Evolutionary conservation across 2,888 invertebrate genomes (phyloP).

Genomic region (Acanthacorydalis orientalis): DNA sequence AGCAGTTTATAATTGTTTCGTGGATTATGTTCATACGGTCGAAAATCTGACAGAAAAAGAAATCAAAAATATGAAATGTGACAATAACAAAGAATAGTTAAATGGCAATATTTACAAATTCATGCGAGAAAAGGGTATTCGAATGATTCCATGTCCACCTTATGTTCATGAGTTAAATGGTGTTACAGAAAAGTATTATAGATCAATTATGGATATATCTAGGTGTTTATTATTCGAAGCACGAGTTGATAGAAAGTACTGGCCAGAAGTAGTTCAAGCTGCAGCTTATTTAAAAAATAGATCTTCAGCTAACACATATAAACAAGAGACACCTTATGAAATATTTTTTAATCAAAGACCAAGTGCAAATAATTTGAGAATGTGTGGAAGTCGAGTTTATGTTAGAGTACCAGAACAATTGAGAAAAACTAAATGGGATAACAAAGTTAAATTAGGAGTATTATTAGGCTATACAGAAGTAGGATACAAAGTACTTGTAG

Average conservation of each 20-base stretch:
- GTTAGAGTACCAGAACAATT: too few species aligned
- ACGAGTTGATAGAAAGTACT: constrained; percentile 8
- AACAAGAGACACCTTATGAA: too few species aligned
- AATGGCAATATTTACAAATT: constrained; percentile 10
- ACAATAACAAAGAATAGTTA: constrained; percentile 7
- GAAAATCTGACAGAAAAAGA: constrained; percentile 7
- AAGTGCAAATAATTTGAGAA: too few species aligned
- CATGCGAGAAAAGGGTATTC: constrained; percentile 10
- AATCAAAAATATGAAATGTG: constrained; percentile 5
- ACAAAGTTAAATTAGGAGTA: too few species aligned
- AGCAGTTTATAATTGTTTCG: constrained; percentile 2
- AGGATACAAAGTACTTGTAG: too few species aligned
- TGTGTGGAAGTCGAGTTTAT: too few species aligned
- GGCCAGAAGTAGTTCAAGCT: constrained; percentile 9
- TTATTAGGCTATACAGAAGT: too few species aligned
- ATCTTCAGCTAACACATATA: constrained; percentile 6
- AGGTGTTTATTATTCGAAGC: constrained; percentile 12
- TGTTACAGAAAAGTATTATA: constrained; percentile 11
- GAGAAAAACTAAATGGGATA: too few species aligned
- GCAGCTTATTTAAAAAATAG: constrained; percentile 10
- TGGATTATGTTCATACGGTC: constrained; percentile 6
- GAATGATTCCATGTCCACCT: constrained; percentile 9
- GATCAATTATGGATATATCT: constrained; percentile 11
- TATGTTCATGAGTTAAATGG: constrained; percentile 9
- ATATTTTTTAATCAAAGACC: too few species aligned